Conservation (phyloP, 2,113 vertebrate genomes). For the Oreochromis aureus region DNA sequence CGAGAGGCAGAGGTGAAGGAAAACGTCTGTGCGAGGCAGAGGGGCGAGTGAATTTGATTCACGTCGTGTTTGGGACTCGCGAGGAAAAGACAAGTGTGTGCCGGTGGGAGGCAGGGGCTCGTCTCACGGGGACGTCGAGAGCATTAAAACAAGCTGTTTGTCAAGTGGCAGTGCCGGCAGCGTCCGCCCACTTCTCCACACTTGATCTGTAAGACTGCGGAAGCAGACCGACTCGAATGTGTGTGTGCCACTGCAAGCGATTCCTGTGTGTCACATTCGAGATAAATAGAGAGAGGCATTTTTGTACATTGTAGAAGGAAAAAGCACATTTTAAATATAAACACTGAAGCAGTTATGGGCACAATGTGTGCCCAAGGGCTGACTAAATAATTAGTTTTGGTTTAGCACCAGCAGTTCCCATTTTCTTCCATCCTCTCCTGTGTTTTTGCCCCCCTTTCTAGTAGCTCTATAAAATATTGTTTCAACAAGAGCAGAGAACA, state of each 20-base stretch:
- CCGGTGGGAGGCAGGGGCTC: slow-evolving; percentile 2
- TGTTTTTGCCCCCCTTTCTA: not conserved
- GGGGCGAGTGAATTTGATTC: slow-evolving; percentile 3
- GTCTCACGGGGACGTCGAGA: slow-evolving; percentile 38
- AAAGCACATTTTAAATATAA: not conserved
- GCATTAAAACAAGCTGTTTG: slow-evolving; percentile 56
- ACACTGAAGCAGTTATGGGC: not conserved
- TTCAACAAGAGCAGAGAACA: slow-evolving; percentile 30
- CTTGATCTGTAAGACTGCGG: not conserved
- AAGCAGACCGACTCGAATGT: not conserved
- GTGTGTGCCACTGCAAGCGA: not conserved
- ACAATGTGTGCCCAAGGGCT: not conserved
- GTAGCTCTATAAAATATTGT: slow-evolving; percentile 18
- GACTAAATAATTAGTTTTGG: slow-evolving; percentile 28
- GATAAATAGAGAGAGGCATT: not conserved
- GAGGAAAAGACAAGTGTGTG: slow-evolving; percentile 1
- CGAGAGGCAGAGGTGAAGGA: not conserved
- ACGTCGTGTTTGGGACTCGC: not conserved
- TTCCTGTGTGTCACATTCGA: not conserved
- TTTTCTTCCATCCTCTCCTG: not conserved
- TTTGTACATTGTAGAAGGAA: not conserved
- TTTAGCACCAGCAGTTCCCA: not conserved
- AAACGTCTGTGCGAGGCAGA: not conserved
- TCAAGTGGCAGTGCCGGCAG: slow-evolving; percentile 27
- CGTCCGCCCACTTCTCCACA: not conserved